These are phyloP conservation scores for Phlogophora meticulosa DNA, from an alignment of 2,888 invertebrate genomes.

Conservation along the genomic window DNA sequence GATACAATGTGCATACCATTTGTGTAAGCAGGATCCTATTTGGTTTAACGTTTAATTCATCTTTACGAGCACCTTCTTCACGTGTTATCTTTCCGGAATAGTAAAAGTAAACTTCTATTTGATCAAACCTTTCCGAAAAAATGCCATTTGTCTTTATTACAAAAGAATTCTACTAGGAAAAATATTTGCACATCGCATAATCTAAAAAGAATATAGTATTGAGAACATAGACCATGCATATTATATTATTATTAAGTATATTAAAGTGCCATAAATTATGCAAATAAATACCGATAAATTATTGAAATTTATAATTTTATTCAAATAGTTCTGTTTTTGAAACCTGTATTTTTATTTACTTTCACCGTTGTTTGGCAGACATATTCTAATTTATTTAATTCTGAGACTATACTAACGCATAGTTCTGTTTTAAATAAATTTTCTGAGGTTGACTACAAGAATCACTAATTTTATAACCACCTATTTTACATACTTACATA, in stretches of 20 bases:
- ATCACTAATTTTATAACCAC: neutral
- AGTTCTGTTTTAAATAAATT: neutral
- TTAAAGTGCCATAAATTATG: conserved; percentile 16
- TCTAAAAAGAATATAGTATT: conserved; percentile 10
- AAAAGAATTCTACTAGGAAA: neutral
- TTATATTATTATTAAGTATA: neutral
- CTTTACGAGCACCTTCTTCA: neutral
- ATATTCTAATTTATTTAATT: neutral
- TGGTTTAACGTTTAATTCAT: no score
- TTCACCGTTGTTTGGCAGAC: conserved; percentile 19
- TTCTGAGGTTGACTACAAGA: neutral
- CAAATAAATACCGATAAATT: conserved; percentile 17
- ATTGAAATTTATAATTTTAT: conserved; percentile 26
- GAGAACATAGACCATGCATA: neutral
- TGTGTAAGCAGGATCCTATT: no score
- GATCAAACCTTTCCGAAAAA: neutral
- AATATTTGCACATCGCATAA: neutral
- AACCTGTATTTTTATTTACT: conserved; percentile 31
- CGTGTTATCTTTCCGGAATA: neutral
- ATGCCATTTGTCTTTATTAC: neutral
- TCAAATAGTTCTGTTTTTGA: conserved; percentile 11
- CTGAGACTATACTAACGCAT: no score
- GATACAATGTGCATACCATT: no score
- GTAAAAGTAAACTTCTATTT: neutral
- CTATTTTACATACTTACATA: neutral